Evolutionary conservation across 2,113 vertebrate species (phyloP), one percentile per base, ranked within the genome.

Genomic region (Thinocorus orbignyianus): DNA sequence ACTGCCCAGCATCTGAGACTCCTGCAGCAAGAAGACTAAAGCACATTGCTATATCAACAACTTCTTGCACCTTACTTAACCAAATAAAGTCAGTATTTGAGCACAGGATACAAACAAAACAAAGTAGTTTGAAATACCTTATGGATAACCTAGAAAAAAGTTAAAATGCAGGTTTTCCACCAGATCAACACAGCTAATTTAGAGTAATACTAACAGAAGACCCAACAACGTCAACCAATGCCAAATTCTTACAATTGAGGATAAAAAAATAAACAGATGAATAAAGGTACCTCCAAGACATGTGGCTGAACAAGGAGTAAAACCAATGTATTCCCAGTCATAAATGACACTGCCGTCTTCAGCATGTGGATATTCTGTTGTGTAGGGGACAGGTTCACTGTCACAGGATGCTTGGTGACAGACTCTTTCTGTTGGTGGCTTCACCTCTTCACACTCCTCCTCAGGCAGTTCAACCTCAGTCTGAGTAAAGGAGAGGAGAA

Each of bases 301-400:
- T 0, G 98, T 98, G 20, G 98, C 98, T 1, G 99, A 99, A 94
- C 99, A 99, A 6, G 98, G 88, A 11, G 98, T 98, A 83, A 99
- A 99, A 5, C 98, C 98, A 30, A 98, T 97, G 9, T 99, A 98
- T 86, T 99, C 98, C 99, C 99, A 99, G 96, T 98, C 98, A 7
- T 98, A 98, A 48, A 96, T 87, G 37, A 81, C 95, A 25, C 71
- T 95, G 33, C 95, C 61, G 13, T 97, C 95, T 54, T 93, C 82
- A 51, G 91, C 51, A 22, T 10, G 93, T n/a, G 91, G 52, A 24
- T 37, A 7, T 17, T 82, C 78, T 4, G 95, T 78, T 3, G 71
- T 51, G 39, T 17, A 88, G 46, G 95, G 83, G 3, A 91, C 65
- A 13, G 95, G 96, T 57, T 92, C 92, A 39, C 92, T 97, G 16